Base-by-base conservation (phyloP, 2,797 vertebrate species). In the Hephaestus fuliginosus region DNA sequence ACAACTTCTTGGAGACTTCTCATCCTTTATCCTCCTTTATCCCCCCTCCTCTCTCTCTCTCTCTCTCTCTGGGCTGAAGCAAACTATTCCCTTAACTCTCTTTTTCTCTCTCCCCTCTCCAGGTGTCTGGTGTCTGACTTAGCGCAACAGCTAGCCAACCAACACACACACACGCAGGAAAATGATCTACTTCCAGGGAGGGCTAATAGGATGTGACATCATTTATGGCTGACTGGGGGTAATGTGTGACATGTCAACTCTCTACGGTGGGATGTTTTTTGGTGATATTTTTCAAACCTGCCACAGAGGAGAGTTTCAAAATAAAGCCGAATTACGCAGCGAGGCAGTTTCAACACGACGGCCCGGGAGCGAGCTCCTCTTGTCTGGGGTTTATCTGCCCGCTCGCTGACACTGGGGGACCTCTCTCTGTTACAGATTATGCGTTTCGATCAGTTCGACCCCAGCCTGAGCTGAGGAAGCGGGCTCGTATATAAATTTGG, bases 191-290 rank as follows among this genome's bases (percentile, higher is more conserved):
- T 86, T 84, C 63, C 69, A 57, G 33, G 36, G 85, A 87, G 77
- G 74, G 55, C 76, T 91, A 92, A 94, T 93, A 86, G 89, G 89
- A 91, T 88, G 84, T 90, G 91, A 93, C 91, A 93, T 93, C 85
- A 85, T 88, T 87, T 89, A 92, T 53, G 80, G 81, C 76, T 80
- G 85, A 88, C 88, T 87, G 70, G 76, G 81, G 79, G 81, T 81
- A 78, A 89, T 58, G 74, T 82, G 85, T 90, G 84, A 89, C 89
- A 85, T 77, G 68, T 89, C 62, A 81, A 43, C 80, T 83, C 83
- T 85, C 81, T 33, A 56, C 7, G 65, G 69, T 64, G 56, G 63
- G 75, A 67, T 67, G 67, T 74, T 76, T 88, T 81, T 82, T 69
- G 39, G 36, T 39, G 62, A 78, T 10, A 62, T 77, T 76, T 81